A percentile compares a stretch with the other conserved stretches of the same genome.
Evolutionary conservation across 2,797 vertebrate genomes (phyloP).

Genomic region (Acrossocheilus fasciatus): DNA sequence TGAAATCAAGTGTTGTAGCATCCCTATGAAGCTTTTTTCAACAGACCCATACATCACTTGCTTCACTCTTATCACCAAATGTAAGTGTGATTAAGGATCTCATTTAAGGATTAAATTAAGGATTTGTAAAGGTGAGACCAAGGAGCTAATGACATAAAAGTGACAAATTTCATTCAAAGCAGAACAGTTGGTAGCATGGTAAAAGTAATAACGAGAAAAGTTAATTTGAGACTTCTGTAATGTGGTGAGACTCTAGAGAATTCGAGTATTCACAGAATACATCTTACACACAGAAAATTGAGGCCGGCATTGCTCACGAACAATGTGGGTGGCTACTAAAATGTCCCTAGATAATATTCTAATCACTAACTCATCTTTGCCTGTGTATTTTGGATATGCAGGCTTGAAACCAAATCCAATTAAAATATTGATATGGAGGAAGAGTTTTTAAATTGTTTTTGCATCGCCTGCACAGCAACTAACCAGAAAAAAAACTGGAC

Average conservation of each 20-base stretch:
- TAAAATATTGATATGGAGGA: slow-evolving; percentile 2
- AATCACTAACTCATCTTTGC: slow-evolving; percentile 8
- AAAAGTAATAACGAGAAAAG: background rate
- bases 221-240: slow-evolving; percentile 9
- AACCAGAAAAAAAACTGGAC: background rate
- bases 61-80: background rate
- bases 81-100: background rate
- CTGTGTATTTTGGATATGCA: background rate
- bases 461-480: background rate
- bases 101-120: background rate
- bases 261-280: background rate
- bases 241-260: background rate
- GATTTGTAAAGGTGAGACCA: background rate
- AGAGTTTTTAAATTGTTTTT: background rate
- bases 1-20: background rate
- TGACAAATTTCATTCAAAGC: background rate
- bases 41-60: background rate
- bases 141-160: background rate
- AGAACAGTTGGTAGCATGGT: background rate
- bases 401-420: background rate
- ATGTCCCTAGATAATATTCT: background rate
- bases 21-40: background rate
- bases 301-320: background rate
- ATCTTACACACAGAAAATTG: background rate
- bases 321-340: slow-evolving; percentile 9